Conservation (phyloP, 1,140 invertebrate genomes). For the Scaptomyza graminum region DNA sequence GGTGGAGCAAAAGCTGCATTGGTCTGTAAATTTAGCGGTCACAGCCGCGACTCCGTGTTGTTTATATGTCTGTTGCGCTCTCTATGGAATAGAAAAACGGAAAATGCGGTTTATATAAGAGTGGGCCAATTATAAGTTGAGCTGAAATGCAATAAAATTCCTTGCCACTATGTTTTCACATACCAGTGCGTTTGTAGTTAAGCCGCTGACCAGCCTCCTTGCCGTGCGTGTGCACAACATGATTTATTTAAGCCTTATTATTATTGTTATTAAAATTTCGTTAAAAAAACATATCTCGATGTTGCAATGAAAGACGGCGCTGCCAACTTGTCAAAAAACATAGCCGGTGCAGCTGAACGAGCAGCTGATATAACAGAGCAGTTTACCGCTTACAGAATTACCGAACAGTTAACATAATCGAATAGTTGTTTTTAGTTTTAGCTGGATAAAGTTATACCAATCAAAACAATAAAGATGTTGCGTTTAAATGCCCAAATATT, state of each 20-base stretch:
- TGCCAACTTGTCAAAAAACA: conserved; percentile 40
- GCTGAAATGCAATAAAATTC: not conserved
- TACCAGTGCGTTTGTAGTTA: conserved; percentile 38
- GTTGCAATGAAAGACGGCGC: conserved; percentile 45
- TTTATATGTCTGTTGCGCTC: conserved; percentile 42
- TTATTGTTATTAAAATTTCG: conserved; percentile 18
- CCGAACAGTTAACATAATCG: not conserved
- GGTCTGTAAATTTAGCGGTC: conserved; percentile 12
- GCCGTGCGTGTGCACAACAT: conserved; percentile 68
- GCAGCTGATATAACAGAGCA: conserved; percentile 23
- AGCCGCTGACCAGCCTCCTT: conserved; percentile 34
- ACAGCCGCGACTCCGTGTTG: conserved; percentile 17
- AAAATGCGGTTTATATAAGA: conserved; percentile 67
- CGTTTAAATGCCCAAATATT: conserved; percentile 49
- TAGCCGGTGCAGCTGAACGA: not conserved
- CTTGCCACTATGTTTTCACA: not conserved
- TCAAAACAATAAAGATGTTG: conserved; percentile 38
- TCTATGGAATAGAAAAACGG: conserved; percentile 41
- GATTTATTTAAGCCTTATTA: conserved; percentile 32
- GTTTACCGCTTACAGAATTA: not conserved
- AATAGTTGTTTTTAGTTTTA: conserved; percentile 5
- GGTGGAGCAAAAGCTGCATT: conserved; percentile 58
- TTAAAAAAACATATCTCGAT: conserved; percentile 43
- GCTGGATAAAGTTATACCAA: conserved; percentile 16
- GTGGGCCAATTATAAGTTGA: not conserved